Evolutionary conservation across 2,888 invertebrate genomes (phyloP).

Genomic region (Lomographa bimaculata): DNA sequence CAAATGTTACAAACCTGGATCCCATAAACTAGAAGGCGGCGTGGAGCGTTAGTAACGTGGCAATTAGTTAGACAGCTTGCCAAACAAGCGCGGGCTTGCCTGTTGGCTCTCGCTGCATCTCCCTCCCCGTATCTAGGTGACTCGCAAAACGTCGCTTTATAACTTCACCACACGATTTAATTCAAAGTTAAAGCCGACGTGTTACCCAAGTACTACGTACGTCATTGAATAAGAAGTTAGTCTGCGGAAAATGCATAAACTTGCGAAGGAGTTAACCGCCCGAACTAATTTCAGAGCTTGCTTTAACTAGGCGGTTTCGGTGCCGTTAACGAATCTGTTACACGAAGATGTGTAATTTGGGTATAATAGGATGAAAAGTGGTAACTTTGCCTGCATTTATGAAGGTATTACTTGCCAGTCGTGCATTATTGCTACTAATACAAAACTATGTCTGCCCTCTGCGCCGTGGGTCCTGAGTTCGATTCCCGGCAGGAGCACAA

Average conservation of each 20-base stretch:
- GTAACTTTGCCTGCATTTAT: constrained; percentile 4
- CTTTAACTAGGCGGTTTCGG: constrained; percentile 29
- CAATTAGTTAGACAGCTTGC: constrained; percentile 71
- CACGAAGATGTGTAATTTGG: constrained; percentile 16
- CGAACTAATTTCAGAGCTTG: constrained; percentile 32
- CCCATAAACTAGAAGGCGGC: constrained; percentile 45
- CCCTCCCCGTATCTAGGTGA: constrained; percentile 46
- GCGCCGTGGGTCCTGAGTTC: too few relatives aligned
- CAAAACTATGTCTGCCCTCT: too few relatives aligned
- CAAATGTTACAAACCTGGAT: constrained; percentile 43
- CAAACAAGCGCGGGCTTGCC: constrained; percentile 56
- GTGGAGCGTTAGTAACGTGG: constrained; percentile 50
- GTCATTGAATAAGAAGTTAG: constrained; percentile 29
- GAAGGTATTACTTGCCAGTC: constrained; percentile 1
- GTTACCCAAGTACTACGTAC: constrained; percentile 21
- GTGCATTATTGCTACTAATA: too few relatives aligned
- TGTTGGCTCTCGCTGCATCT: constrained; percentile 47
- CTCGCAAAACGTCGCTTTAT: constrained; percentile 44
- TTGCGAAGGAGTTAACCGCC: constrained; percentile 32
- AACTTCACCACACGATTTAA: constrained; percentile 45
- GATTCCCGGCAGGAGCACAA: too few relatives aligned
- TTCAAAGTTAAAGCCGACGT: constrained; percentile 18
- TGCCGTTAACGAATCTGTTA: constrained; percentile 20
- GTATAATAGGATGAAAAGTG: constrained; percentile 11
- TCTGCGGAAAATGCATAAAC: constrained; percentile 32